Conservation (phyloP, 2,888 invertebrate genomes). For the Platycheirus albimanus region DNA sequence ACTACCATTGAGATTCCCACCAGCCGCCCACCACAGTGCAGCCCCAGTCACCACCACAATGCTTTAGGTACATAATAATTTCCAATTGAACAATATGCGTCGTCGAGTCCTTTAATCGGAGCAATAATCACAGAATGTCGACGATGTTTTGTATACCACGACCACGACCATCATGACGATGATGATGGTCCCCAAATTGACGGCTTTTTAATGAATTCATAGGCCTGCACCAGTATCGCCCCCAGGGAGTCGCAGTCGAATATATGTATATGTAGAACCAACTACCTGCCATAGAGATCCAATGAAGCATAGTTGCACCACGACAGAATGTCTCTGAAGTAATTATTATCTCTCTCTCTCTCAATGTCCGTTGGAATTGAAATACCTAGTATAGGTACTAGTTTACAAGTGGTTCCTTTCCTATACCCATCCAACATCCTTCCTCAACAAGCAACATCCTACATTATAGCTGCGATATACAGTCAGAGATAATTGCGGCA, state of each 20-base stretch:
- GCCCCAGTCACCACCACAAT: neutral
- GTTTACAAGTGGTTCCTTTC: constrained; percentile 45
- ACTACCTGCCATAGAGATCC: constrained; percentile 66
- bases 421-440: neutral
- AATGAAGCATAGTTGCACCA: constrained; percentile 56
- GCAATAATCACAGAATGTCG: constrained; percentile 55
- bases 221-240: constrained; percentile 35
- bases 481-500: constrained; percentile 63
- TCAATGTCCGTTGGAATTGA: constrained; percentile 52
- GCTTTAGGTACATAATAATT: constrained; percentile 61
- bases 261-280: too few relatives aligned
- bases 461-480: neutral
- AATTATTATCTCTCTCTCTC: constrained; percentile 56
- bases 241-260: constrained; percentile 32
- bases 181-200: constrained; percentile 43
- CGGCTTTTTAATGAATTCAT: constrained; percentile 72
- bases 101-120: constrained; percentile 71
- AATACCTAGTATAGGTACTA: constrained; percentile 13
- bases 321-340: constrained; percentile 70
- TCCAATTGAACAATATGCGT: constrained; percentile 61
- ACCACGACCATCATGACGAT: neutral
- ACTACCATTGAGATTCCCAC: too few relatives aligned
- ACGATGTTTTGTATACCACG: constrained; percentile 38
- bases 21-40: neutral
- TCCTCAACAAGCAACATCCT: constrained; percentile 1